Evolutionary conservation across 2,797 vertebrate species (phyloP).

Genomic region (Glyptemys insculpta): DNA sequence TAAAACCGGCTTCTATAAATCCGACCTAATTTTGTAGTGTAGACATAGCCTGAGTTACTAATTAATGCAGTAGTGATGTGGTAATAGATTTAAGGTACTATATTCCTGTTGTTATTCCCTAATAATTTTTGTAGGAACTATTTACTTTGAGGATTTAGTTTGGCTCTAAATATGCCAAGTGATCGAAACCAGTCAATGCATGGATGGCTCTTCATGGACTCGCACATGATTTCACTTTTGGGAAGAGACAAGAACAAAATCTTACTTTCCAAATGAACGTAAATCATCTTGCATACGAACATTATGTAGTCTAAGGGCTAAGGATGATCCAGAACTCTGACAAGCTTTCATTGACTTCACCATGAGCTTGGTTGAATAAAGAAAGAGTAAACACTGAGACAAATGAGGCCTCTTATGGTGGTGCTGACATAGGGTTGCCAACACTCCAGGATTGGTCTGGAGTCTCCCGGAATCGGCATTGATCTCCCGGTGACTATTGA

Average conservation of each 20-base stretch:
- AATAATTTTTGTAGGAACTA: constrained; percentile 72
- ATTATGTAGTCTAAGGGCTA: background rate
- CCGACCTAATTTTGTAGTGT: too few species aligned
- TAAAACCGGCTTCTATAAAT: too few species aligned
- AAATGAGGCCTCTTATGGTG: background rate
- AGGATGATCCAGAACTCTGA: rapidly evolving
- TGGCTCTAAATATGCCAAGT: constrained; percentile 48
- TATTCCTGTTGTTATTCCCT: constrained; percentile 65
- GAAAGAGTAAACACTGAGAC: background rate
- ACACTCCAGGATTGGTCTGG: too few species aligned
- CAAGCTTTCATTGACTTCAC: background rate
- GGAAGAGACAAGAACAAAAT: background rate
- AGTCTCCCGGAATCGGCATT: too few species aligned
- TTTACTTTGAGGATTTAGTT: constrained; percentile 71
- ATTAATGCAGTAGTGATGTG: constrained; percentile 63
- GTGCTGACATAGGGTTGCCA: background rate
- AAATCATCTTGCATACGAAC: constrained; percentile 33
- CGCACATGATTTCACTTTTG: background rate
- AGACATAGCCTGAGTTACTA: constrained; percentile 63
- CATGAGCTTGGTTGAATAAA: background rate
- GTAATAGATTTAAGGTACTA: constrained; percentile 61
- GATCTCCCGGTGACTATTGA: too few species aligned
- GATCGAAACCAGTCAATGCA: constrained; percentile 63
- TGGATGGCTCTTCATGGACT: constrained; percentile 2
- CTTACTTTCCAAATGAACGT: constrained; percentile 39